Evolutionary conservation across 2,113 vertebrate genomes (phyloP).

Genomic region (Salvator merianae): DNA sequence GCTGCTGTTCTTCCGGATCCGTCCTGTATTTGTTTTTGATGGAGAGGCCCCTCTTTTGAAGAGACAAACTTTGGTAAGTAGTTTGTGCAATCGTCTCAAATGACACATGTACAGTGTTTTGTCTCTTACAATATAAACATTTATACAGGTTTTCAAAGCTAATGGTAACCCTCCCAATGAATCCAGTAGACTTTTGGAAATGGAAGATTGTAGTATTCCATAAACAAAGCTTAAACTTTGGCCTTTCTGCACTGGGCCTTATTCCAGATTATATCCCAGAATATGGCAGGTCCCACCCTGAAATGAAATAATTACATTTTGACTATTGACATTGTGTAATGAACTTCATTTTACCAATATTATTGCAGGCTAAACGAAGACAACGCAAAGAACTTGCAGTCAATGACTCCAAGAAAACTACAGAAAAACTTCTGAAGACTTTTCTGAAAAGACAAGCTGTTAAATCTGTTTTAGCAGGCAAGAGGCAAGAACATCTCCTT

Average conservation of each 20-base stretch:
- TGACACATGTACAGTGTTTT: background rate
- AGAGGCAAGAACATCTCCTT: conserved; percentile 73
- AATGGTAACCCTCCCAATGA: no score
- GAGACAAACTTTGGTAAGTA: conserved; percentile 91
- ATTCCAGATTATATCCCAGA: no score
- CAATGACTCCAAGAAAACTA: conserved; percentile 85
- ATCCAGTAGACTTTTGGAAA: no score
- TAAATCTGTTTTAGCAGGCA: conserved; percentile 83
- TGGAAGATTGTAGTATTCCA: no score
- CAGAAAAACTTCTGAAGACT: conserved; percentile 90
- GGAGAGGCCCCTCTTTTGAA: conserved; percentile 93
- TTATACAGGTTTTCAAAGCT: background rate
- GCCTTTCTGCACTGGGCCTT: no score
- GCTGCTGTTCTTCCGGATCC: conserved; percentile 93
- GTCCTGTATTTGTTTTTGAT: conserved; percentile 95
- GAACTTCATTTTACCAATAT: background rate
- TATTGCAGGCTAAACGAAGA: conserved; percentile 83
- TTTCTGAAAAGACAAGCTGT: conserved; percentile 93
- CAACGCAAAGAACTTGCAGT: conserved; percentile 86
- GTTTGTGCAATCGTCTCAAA: background rate
- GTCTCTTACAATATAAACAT: background rate
- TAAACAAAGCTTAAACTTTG: no score
- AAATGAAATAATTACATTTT: no score
- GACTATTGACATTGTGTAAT: no score
- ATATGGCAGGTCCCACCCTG: no score